phyloP scores from a whole-genome alignment of 2,113 vertebrate species.

The Vidua macroura region DNA sequence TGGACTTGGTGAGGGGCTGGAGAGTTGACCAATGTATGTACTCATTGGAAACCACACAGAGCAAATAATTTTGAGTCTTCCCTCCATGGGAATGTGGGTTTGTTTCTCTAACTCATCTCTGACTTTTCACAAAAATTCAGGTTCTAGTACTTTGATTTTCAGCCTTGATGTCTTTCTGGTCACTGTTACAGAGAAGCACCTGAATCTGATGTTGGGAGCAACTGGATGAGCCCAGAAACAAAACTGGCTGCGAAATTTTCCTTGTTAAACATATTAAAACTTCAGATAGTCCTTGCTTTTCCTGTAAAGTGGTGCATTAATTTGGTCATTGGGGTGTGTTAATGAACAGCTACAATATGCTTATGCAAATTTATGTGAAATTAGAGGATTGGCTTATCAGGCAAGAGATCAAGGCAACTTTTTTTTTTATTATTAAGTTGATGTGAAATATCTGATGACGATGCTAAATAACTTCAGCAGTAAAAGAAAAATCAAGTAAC shows the following conservation, averaged over 20 bases:
- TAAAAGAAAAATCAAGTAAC: background rate
- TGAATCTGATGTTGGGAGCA: background rate
- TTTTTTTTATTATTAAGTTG: background rate
- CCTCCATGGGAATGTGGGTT: rapidly evolving
- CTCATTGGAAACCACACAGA: background rate
- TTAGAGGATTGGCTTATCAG: background rate
- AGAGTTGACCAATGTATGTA: rapidly evolving
- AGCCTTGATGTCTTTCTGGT: background rate
- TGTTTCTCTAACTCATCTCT: background rate
- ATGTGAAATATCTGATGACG: background rate
- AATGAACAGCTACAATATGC: background rate
- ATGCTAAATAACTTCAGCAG: background rate
- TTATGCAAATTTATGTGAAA: slow-evolving; percentile 19
- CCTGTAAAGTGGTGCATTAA: background rate
- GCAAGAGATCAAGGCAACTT: background rate
- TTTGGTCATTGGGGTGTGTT: background rate
- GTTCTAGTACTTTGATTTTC: background rate
- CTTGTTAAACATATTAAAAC: background rate
- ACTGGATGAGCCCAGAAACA: background rate
- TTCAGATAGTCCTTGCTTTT: background rate
- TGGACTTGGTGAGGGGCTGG: background rate
- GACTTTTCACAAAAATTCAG: background rate
- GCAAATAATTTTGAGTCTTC: background rate
- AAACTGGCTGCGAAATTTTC: background rate
- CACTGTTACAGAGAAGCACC: background rate